Conservation (phyloP, 2,888 invertebrate genomes). For the Xanthorhoe spadicearia region DNA sequence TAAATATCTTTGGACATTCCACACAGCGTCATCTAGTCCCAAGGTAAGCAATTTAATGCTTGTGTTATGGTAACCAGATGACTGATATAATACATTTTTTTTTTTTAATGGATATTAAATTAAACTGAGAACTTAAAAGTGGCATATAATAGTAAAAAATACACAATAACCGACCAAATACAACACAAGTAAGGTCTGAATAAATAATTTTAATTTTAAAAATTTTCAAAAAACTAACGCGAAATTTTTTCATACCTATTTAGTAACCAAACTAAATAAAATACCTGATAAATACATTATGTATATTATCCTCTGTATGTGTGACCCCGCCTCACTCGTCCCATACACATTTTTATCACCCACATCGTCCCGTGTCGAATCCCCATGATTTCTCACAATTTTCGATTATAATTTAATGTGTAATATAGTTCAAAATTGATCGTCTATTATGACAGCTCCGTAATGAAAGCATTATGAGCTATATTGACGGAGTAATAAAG, state of each 20-base stretch:
- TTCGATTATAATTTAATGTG: conserved; percentile 57
- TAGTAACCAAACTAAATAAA: neutral
- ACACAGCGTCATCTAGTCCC: too few species aligned
- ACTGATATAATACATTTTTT: too few species aligned
- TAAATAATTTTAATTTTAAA: too few species aligned
- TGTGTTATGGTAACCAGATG: too few species aligned
- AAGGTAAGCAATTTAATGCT: too few species aligned
- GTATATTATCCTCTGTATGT: conserved; percentile 38
- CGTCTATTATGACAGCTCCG: conserved; percentile 57
- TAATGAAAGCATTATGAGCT: conserved; percentile 59
- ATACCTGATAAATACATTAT: neutral
- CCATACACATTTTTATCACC: conserved; percentile 50
- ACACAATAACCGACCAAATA: too few species aligned
- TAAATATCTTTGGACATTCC: too few species aligned
- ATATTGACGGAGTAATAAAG: conserved; percentile 55
- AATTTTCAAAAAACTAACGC: too few species aligned
- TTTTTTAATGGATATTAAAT: too few species aligned
- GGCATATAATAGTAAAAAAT: too few species aligned
- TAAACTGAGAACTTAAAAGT: too few species aligned
- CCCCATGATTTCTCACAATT: conserved; percentile 55
- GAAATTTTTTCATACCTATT: neutral
- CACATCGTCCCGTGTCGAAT: conserved; percentile 40
- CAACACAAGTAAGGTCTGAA: too few species aligned
- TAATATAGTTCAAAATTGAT: conserved; percentile 58
- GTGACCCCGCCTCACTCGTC: conserved; percentile 39